phyloP scores from a whole-genome alignment of 2,797 vertebrate species.

The Phrynocephalus vlangalii region DNA sequence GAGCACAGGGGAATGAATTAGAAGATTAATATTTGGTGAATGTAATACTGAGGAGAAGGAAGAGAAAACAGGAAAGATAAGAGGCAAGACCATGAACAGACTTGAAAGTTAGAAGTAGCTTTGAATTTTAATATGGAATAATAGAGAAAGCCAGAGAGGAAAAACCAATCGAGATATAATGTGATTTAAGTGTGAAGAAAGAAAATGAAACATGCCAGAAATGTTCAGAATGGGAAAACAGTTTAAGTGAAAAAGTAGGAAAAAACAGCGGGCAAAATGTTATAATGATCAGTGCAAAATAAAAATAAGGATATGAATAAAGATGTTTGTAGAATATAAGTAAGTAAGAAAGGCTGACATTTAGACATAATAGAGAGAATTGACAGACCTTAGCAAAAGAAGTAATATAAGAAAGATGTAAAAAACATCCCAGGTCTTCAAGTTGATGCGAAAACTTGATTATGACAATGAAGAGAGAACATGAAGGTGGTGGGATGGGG shows the following conservation, averaged over 20 bases:
- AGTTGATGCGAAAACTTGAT: not conserved
- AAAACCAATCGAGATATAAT: not conserved
- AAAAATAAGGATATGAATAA: not conserved
- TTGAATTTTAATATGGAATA: conserved; percentile 5
- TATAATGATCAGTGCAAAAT: not conserved
- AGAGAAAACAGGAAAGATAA: not conserved
- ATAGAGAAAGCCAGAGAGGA: not conserved
- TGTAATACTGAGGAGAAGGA: not conserved
- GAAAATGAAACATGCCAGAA: not conserved
- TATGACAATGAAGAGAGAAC: not conserved
- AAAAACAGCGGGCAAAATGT: conserved; percentile 13
- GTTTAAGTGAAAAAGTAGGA: not conserved
- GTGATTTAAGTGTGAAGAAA: not conserved
- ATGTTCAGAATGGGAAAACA: not conserved
- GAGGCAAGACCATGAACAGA: not conserved
- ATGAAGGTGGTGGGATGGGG: not conserved
- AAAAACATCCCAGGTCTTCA: not conserved
- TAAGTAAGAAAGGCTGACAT: not conserved
- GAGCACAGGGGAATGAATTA: not conserved
- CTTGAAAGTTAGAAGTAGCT: not conserved
- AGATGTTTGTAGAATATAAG: not conserved
- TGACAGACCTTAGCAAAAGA: not conserved
- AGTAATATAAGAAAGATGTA: not conserved
- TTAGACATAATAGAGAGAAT: not conserved
- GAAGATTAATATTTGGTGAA: conserved; percentile 16